phyloP scores from a whole-genome alignment of 2,113 vertebrate genomes.

The Lasiurus borealis region DNA sequence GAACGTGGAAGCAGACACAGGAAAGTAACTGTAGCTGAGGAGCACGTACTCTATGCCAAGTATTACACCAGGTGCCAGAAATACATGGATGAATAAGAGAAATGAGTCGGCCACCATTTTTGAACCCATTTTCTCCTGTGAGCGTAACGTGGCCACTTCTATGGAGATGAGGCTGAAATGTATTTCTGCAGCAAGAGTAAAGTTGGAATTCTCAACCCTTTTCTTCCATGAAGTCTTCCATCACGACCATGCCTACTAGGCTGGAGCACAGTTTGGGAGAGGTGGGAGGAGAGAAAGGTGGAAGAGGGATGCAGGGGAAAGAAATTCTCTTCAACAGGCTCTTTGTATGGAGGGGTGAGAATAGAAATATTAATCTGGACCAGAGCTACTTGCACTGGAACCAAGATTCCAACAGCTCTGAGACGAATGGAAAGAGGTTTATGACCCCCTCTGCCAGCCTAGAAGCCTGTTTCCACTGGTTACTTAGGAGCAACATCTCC shows the following conservation, averaged over 20 bases:
- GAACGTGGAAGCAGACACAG: not conserved
- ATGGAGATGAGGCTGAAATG: not conserved
- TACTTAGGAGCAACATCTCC: constrained; percentile 53
- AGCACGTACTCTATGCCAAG: not conserved
- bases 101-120: not conserved
- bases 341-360: not conserved
- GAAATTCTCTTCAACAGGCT: not conserved
- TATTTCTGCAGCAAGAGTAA: not conserved
- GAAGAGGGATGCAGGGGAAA: not conserved
- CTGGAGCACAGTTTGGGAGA: not conserved
- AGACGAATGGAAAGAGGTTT: not conserved
- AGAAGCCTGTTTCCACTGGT: constrained; percentile 39
- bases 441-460: not conserved
- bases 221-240: not conserved
- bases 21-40: not conserved
- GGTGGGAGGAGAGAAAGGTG: accelerated
- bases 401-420: not conserved
- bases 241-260: not conserved
- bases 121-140: not conserved
- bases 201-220: not conserved
- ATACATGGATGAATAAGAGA: not conserved
- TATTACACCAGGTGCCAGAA: not conserved
- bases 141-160: not conserved
- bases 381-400: not conserved
- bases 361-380: not conserved